phyloP scores from a whole-genome alignment of 2,888 invertebrate species.

The Punctoribates punctum region DNA sequence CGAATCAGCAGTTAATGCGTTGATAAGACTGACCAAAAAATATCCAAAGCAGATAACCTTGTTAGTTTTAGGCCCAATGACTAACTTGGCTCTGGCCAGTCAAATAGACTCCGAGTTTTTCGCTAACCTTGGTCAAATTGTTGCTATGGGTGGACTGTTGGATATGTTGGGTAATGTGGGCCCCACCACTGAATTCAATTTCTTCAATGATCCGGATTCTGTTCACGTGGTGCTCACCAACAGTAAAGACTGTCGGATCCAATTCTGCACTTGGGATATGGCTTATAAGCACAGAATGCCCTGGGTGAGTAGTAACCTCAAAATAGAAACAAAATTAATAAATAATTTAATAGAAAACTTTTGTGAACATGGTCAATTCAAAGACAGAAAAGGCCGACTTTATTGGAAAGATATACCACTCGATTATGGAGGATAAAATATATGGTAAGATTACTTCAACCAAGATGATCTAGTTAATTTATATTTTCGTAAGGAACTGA shows the following conservation, averaged over 20 bases:
- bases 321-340: no score
- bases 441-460: neutral
- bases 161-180: constrained; percentile 60
- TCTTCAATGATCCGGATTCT: constrained; percentile 71
- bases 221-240: constrained; percentile 67
- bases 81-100: constrained; percentile 55
- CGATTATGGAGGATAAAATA: neutral
- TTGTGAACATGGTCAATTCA: constrained; percentile 10
- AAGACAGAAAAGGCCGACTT: constrained; percentile 39
- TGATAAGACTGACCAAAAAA: constrained; percentile 47
- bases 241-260: constrained; percentile 58
- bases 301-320: constrained; percentile 31
- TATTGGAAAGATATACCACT: constrained; percentile 12
- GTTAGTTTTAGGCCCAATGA: constrained; percentile 54
- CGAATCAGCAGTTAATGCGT: constrained; percentile 50
- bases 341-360: constrained; percentile 35
- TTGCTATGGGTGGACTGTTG: constrained; percentile 50
- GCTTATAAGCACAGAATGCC: constrained; percentile 55
- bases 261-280: constrained; percentile 66
- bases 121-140: constrained; percentile 43
- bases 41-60: constrained; percentile 51
- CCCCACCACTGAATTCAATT: constrained; percentile 70
- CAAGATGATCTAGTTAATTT: no score
- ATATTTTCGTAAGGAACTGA: neutral
- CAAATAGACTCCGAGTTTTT: constrained; percentile 54